Base-by-base conservation (phyloP, 2,888 invertebrate species). In the Acleris cristana region DNA sequence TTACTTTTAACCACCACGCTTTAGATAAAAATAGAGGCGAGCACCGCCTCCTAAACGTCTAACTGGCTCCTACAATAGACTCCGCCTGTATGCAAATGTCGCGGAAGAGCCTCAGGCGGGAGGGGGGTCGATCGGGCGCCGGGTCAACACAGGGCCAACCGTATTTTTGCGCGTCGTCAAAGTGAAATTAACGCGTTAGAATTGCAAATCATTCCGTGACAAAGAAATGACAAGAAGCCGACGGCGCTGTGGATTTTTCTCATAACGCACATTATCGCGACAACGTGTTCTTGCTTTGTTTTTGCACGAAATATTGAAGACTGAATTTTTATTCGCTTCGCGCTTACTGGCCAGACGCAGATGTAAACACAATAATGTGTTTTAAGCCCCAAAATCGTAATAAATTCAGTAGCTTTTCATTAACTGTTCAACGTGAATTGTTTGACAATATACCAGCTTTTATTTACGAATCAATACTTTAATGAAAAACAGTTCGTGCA, bases 111-210 rank as follows among this genome's bases (percentile, higher is more conserved):
- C 84, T 77, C 77, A 64, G 82, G 88, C 85, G 69, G 75, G 74
- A 66, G 71, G 72, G 71, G 75, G 69, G 56, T 69, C 58, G 55
- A 69, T 56, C 60, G 69, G 68, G 73, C 77, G 73, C 73, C 76
- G 79, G 85, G 85, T 86, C 84, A 85, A 85, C 84, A 81, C 75
- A 75, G 80, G 73, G 74, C 77, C 81, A 79, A 83, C 76, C 84
- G 86, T 88, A 89, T 90, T 91, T 91, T 90, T 89, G 82, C 86
- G 88, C 84, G 84, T 83, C 89, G 87, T 90, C 92, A 91, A 90
- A 89, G 91, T 86, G 82, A 90, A 92, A 92, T 92, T 92, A 92
- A 85, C 88, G 89, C 85, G 80, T 88, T 89, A 84, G 90, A 92
- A 88, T 91, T 92, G 91, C 90, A 92, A 92, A 92, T 92, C 88